These are phyloP conservation scores for Gymnobelideus leadbeateri DNA, from an alignment of 2,113 vertebrate species.

Conservation along the genomic window DNA sequence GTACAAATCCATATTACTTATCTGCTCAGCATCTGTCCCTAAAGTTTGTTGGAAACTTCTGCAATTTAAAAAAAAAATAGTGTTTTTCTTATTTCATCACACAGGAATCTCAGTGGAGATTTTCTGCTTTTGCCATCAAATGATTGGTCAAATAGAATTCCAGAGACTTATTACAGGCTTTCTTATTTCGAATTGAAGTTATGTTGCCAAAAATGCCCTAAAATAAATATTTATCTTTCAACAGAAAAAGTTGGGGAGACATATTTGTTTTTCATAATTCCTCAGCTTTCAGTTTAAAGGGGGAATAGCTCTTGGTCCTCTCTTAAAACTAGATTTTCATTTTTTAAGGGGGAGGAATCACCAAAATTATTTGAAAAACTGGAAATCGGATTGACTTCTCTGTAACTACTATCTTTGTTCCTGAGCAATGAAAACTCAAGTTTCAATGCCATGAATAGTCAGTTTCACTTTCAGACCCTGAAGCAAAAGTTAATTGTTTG, in stretches of 20 bases:
- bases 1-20: not conserved
- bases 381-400: slow-evolving; percentile 17
- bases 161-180: slow-evolving; percentile 19
- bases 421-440: slow-evolving; percentile 32
- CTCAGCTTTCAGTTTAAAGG: slow-evolving; percentile 33
- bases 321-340: slow-evolving; percentile 31
- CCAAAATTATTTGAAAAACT: slow-evolving; percentile 19
- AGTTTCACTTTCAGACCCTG: slow-evolving; percentile 34
- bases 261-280: not conserved
- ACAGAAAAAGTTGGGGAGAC: not conserved
- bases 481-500: slow-evolving; percentile 50
- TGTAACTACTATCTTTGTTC: slow-evolving; percentile 21
- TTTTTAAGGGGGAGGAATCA: slow-evolving; percentile 2
- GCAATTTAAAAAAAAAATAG: not conserved
- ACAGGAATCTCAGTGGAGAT: not conserved
- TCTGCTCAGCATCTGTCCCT: slow-evolving; percentile 1
- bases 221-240: slow-evolving; percentile 33
- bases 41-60: not conserved
- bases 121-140: slow-evolving; percentile 28
- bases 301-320: not conserved
- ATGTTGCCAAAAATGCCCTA: slow-evolving; percentile 39
- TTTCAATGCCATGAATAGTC: slow-evolving; percentile 35
- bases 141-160: slow-evolving; percentile 24
- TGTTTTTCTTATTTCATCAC: slow-evolving; percentile 8
- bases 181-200: not conserved